Percentiles rank a stretch among this genome's conserved stretches.
These are phyloP conservation scores for Sebastes fasciatus DNA, from an alignment of 2,113 vertebrate genomes.

Conservation along the genomic window DNA sequence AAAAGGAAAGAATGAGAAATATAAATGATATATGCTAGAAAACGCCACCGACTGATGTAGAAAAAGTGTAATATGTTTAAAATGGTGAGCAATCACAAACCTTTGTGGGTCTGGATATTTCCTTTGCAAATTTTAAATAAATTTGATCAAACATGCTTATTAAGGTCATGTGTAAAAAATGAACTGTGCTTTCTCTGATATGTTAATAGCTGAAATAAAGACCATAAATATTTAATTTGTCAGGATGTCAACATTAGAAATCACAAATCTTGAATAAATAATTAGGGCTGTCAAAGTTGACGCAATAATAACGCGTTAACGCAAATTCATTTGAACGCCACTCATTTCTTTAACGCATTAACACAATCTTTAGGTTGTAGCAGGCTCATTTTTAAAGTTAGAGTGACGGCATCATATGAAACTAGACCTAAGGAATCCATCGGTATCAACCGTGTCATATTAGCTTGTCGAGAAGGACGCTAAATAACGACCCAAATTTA, in stretches of 20 bases:
- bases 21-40: not conserved
- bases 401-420: too few species aligned
- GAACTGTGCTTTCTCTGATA: not conserved
- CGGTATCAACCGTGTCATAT: too few species aligned
- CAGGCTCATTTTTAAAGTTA: too few species aligned
- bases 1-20: not conserved
- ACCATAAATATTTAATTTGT: not conserved
- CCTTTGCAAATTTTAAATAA: not conserved
- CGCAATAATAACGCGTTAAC: too few species aligned
- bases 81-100: not conserved
- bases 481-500: too few species aligned
- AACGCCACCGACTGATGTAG: not conserved
- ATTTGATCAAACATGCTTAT: not conserved
- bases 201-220: not conserved
- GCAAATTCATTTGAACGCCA: too few species aligned
- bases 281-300: too few species aligned
- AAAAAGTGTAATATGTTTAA: not conserved
- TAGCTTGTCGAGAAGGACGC: too few species aligned
- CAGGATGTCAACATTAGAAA: not conserved
- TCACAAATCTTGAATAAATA: not conserved
- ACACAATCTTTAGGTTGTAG: too few species aligned
- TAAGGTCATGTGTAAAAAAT: not conserved
- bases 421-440: too few species aligned
- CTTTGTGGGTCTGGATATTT: not conserved
- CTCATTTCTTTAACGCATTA: too few species aligned